Base-by-base conservation (phyloP, 2,888 invertebrate genomes). In the Callyntrura sp. region DNA sequence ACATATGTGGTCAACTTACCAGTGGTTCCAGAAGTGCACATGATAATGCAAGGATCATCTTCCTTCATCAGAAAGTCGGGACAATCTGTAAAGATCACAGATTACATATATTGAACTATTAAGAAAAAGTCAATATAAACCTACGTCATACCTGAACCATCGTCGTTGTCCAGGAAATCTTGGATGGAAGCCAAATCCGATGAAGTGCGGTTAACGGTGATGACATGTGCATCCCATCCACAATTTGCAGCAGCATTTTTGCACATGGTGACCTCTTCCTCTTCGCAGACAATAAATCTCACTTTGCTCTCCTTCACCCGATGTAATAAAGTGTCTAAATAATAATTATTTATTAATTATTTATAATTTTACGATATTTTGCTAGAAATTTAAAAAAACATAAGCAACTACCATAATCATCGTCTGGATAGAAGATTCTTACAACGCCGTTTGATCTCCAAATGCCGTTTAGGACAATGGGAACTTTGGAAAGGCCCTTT, bases 361-460 rank as follows among this genome's bases (percentile, higher is more conserved):
- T n/a, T n/a, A n/a, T n/a, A n/a, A n/a, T n/a, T n/a, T n/a, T n/a
- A n/a, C n/a, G n/a, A n/a, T n/a, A n/a, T n/a, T n/a, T 55, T 55
- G 3, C 11, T 8, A 45, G 11, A 8, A 45, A 8, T 45, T 45
- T 45, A 11, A 90, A 70, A 4, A 90, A 20, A 6, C 92, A 92
- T n/a, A n/a, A n/a, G n/a, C n/a, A n/a, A n/a, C n/a, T n/a, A n/a
- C n/a, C n/a, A n/a, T n/a, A n/a, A n/a, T n/a, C n/a, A n/a, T n/a
- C n/a, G n/a, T n/a, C n/a, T n/a, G n/a, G n/a, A n/a, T n/a, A n/a
- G n/a, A n/a, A n/a, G n/a, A n/a, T n/a, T n/a, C n/a, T n/a, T n/a
- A n/a, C n/a, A n/a, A n/a, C n/a, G n/a, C n/a, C n/a, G 84, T 93
- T 93, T 0, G 91, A 91, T n/a, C 90, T 45, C 93, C 92, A 93